Base-by-base conservation (phyloP, 2,113 vertebrate genomes). In the Colaptes auratus region DNA sequence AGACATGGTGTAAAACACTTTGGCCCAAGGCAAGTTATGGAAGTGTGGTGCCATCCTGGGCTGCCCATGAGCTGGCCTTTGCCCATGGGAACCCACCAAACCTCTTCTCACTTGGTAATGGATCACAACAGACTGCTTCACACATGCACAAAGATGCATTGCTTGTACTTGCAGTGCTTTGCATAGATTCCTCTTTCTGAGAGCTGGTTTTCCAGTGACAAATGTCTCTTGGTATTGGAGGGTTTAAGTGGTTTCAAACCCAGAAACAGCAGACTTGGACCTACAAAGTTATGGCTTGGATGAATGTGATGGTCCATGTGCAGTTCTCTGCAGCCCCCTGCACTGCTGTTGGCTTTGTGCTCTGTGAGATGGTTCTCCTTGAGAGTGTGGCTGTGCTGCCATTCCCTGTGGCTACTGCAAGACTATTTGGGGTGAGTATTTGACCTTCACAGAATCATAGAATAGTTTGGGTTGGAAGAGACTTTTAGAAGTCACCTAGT, bases 31-130 rank as follows among this genome's bases (percentile, higher is more conserved):
- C 42, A 48, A 0, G 1, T 17, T 55, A 17, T 1, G 1, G 44
- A 64, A 46, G 11, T 79, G 20, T 4, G 3, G 30, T 53, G 35
- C 64, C 1, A 0, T 71, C 74, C 33, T 36, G 42, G 67, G 48
- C 36, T 63, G 35, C 5, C 3, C 28, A 14, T 0, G 1, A 94
- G 31, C 58, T 1, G 9, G 7, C 25, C 44, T 17, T 44, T 0
- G 1, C 24, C 16, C 15, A 16, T 21, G 36, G 24, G 64, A 88
- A 27, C n/a, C 79, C 30, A 64, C 79, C 46, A 73, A 77, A 56
- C n/a, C 55, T 88, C 70, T 73, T 93, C 63, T 87, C 2, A 0
- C 33, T 59, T 56, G 46, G 33, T 79, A 48, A 59, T 56, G 64
- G 89, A 91, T 48, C 24, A 36, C 56, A 69, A 55, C 23, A 66